Evolutionary conservation across 2,113 vertebrate species (phyloP).

Genomic region (Craseonycteris thonglongyai): DNA sequence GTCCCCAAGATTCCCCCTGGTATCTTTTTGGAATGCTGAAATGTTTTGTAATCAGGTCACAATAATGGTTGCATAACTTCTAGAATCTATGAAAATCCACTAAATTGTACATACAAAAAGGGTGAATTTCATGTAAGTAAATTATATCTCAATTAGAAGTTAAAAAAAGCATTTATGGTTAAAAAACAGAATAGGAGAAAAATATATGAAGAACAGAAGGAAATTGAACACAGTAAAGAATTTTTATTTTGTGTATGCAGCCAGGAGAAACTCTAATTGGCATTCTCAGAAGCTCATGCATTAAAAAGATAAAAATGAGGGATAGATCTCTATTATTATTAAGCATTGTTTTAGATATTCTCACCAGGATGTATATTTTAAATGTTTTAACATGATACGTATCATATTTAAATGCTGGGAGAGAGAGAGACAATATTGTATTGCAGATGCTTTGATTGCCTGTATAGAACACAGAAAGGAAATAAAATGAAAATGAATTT

Average conservation of each 20-base stretch:
- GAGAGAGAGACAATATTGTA: not conserved
- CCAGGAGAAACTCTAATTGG: not conserved
- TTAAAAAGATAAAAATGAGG: not conserved
- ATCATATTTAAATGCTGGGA: not conserved
- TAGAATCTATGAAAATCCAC: not conserved
- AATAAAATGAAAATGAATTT: not conserved
- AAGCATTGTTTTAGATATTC: not conserved
- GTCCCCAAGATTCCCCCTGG: too few species aligned
- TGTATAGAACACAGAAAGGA: not conserved
- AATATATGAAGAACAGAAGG: not conserved
- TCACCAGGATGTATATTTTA: not conserved
- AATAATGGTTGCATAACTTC: not conserved
- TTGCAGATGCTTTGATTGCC: not conserved
- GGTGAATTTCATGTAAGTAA: not conserved
- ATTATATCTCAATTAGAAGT: not conserved
- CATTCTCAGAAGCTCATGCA: not conserved
- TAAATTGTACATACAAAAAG: not conserved
- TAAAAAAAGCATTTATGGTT: not conserved
- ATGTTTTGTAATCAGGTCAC: not conserved
- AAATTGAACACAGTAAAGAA: not conserved
- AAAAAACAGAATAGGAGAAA: constrained; percentile 16
- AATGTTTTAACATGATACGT: not conserved
- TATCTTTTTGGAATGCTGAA: not conserved
- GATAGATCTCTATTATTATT: not conserved
- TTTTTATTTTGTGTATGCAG: not conserved